Evolutionary conservation across 2,888 invertebrate species (phyloP), one percentile per base, ranked within the genome.

Genomic region (Drosophila cracens): DNA sequence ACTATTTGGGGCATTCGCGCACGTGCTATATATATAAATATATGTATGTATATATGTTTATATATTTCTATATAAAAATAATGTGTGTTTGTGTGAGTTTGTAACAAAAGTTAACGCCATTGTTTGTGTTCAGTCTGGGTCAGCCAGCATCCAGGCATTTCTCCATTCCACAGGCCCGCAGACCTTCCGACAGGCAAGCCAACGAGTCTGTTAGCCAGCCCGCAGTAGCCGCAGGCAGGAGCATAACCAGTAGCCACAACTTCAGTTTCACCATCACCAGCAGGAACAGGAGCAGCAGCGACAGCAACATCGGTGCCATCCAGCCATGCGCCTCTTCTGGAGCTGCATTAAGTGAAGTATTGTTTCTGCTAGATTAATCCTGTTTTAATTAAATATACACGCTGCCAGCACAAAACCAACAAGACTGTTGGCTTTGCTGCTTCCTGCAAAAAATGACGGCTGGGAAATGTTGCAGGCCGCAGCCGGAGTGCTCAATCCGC

Each of bases 361-460:
- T 87, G 87, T 90, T 87, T 87, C 91, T 87, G 87, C 91, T 87
- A 87, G 87, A 87, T 87, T 87, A 87, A 87, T 87, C 90, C 91
- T 83, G 87, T 90, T 87, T 87, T 87, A 87, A 87, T 87, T 87
- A 87, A 87, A 87, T 87, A 87, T 87, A 90, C 87, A 88, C 91
- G 90, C 91, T 87, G 87, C 75, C 86, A 89, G 91, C 88, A 84
- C 75, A 90, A 88, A 90, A 90, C 90, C 90, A 87, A 90, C 86
- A 89, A 76, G 83, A 77, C 73, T 69, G 48, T 70, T 72, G 66
- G 25, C 70, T 61, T 57, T 49, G 61, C 69, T 73, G 59, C 52
- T 68, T 60, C 56, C 63, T 36, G 58, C 62, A 52, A 81, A 72
- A 73, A 66, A 46, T 52, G 53, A 69, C 74, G 70, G 52, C 69